Base-by-base conservation (phyloP, 2,797 vertebrate species). In the Sebastes iracundus region DNA sequence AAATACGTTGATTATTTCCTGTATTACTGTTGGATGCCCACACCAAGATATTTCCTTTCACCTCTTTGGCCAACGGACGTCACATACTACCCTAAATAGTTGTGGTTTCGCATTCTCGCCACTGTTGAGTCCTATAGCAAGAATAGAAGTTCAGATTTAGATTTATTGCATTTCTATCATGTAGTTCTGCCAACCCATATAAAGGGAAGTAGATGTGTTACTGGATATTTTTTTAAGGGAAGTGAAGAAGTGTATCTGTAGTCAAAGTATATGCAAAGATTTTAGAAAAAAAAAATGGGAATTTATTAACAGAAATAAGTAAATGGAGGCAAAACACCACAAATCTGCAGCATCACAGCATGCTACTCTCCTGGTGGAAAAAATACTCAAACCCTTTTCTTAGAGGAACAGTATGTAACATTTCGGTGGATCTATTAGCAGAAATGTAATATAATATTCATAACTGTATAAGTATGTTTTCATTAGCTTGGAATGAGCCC, bases 31-130 rank as follows among this genome's bases (percentile, higher is more conserved):
- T 7, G 81, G 81, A 96, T 94, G 0, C 95, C 64, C 94, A 7
- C 96, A 96, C 95, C 94, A 94, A 27, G 96, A 96, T 30, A 93
- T 65, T 25, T 77, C 80, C 90, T 93, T 95, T 80, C 93, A 96
- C 81, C 94, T 95, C 35, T 94, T 30, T 4, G 95, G 97, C 92
- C 96, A 97, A 81, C 95, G 94, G 18, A 93, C 60, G 55, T 97
- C 93, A 79, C 95, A 95, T 49, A 97, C 79, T 0, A 96, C 95
- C 20, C 94, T 95, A 83, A 97, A 94, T 75, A 96, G 79, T 28
- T 38, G 55, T 53, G 84, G 79, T 80, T 88, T 93, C 82, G 97
- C 81, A 12, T 96, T 91, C 71, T 94, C 70, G 32, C 93, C 46
- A 61, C 35, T 22, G 58, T 62, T 67, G 66, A n/a, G 56, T 46